Evolutionary conservation across 2,113 vertebrate genomes (phyloP), one percentile per base, ranked within the genome.

Genomic region (Rhynchomys soricoides): DNA sequence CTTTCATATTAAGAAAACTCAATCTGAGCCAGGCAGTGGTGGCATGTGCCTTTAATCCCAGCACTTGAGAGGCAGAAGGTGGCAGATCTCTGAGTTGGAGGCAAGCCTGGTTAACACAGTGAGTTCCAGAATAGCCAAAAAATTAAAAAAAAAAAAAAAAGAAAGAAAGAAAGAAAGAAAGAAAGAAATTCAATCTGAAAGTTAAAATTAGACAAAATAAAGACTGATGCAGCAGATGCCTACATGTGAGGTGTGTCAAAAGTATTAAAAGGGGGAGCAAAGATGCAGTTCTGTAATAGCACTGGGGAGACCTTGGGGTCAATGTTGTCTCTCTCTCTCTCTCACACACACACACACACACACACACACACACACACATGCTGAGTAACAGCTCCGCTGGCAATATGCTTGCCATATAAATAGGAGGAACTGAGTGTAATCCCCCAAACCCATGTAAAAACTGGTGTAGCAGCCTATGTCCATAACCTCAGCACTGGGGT

Each of bases 131-230:
- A 43, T 26, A 85, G 45, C 70, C 37, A 37, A 70, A 34, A 70
- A 68, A 64, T 12, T 7, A 37, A 34, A 71, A 17, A 71, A 29
- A 66, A 26, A 64, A 66, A 66, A 29, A 4, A 34, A 66, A 73
- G 11, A 40, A n/a, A 26, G 19, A 91, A 48, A 22, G n/a, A n/a
- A n/a, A n/a, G n/a, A n/a, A n/a, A n/a, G n/a, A n/a, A 73, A 21
- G 34, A 6, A n/a, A 26, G 19, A 91, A 48, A 22, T 21, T 85
- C 55, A 62, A 74, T 74, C 45, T 85, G 31, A 34, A 73, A 40
- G 79, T 75, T 86, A 78, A 70, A 87, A 90, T 68, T 64, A 90
- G 66, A 78, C 4, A 88, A 57, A 31, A 57, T 94, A 66, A 66
- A 66, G 31, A 86, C 5, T 81, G 9, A 15, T 93, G 11, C n/a